Evolutionary conservation across 1,140 invertebrate species (phyloP).

Genomic region (Drosophila busckii): DNA sequence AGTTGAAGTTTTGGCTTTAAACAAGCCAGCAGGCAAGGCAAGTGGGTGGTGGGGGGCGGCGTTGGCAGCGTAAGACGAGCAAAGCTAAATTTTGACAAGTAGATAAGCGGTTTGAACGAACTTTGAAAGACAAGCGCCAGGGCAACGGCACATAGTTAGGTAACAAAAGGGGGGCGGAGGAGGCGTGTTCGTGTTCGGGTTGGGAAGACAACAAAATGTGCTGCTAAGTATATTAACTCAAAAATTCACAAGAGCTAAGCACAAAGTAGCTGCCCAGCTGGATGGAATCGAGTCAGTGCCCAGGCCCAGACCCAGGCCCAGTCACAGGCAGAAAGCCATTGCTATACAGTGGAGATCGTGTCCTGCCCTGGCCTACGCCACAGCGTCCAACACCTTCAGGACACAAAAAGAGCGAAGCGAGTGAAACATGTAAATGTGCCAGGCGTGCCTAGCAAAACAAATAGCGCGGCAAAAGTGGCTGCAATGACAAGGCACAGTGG

Average conservation of each 20-base stretch:
- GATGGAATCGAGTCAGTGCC: not conserved
- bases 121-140: too few species aligned
- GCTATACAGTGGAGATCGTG: too few species aligned
- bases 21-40: slow-evolving; percentile 17
- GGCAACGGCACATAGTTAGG: too few species aligned
- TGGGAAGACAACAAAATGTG: slow-evolving; percentile 62
- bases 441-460: not conserved
- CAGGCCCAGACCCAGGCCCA: not conserved
- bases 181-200: slow-evolving; percentile 34
- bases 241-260: slow-evolving; percentile 67
- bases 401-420: slow-evolving; percentile 22
- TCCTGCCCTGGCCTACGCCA: not conserved
- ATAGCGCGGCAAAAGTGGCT: slow-evolving; percentile 19
- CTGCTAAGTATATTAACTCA: slow-evolving; percentile 73
- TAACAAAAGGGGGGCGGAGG: too few species aligned
- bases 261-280: slow-evolving; percentile 46
- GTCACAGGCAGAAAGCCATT: too few species aligned
- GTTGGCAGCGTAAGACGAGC: too few species aligned
- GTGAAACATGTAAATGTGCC: slow-evolving; percentile 56
- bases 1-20: slow-evolving; percentile 62
- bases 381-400: not conserved
- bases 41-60: too few species aligned
- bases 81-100: slow-evolving; percentile 59
- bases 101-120: too few species aligned
- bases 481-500: not conserved